These are phyloP conservation scores for Pseudopipra pipra DNA, from an alignment of 2,113 vertebrate species.

Conservation along the genomic window DNA sequence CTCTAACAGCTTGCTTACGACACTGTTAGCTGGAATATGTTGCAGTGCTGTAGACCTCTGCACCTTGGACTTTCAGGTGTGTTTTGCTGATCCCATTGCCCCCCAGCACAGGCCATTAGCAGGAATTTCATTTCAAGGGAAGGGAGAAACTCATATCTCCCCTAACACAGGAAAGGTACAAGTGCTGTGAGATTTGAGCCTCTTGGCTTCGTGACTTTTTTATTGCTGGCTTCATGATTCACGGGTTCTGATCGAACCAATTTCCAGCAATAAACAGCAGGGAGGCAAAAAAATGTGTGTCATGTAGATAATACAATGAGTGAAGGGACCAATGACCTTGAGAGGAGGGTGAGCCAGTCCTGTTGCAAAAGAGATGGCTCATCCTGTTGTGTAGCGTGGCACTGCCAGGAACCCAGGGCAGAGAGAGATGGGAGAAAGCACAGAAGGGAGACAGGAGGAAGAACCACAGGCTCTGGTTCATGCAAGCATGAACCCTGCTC, in stretches of 20 bases:
- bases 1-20: background rate
- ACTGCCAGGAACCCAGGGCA: background rate
- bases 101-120: background rate
- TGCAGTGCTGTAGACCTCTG: background rate
- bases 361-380: background rate
- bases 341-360: background rate
- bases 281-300: background rate
- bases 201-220: background rate
- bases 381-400: background rate
- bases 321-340: background rate
- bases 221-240: slow-evolving; percentile 23
- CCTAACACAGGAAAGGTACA: background rate
- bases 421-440: background rate
- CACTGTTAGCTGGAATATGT: background rate
- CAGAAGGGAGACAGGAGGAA: background rate
- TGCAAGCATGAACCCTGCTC: background rate
- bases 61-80: background rate
- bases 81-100: background rate
- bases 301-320: background rate
- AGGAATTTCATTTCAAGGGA: background rate
- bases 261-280: slow-evolving; percentile 25
- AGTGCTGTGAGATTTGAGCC: background rate
- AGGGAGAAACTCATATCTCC: background rate
- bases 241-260: slow-evolving; percentile 17
- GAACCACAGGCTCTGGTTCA: background rate